A percentile compares a stretch with the other conserved stretches of the same genome.
Conservation (phyloP, 2,888 invertebrate genomes). For the Operophtera brumata region DNA sequence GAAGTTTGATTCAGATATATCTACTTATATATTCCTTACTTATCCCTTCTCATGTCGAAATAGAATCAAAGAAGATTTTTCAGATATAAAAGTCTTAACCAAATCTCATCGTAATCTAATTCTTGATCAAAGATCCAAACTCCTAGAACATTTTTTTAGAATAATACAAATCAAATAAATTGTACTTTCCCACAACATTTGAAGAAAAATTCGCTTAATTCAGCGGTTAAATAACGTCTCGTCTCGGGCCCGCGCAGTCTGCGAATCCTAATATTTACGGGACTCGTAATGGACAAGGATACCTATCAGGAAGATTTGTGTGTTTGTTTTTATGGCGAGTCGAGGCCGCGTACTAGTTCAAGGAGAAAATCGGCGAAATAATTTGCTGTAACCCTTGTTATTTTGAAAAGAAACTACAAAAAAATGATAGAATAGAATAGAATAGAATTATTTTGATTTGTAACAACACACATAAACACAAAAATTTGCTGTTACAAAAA, state of each 20-base stretch:
- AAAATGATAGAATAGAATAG: no score
- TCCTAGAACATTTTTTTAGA: background rate
- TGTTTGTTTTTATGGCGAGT: slow-evolving; percentile 16
- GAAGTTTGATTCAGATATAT: no score
- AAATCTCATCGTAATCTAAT: background rate
- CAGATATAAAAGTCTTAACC: background rate
- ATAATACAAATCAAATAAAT: no score
- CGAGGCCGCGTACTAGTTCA: slow-evolving; percentile 1
- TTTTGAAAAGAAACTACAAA: background rate
- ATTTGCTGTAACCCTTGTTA: background rate
- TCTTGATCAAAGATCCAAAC: background rate
- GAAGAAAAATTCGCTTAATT: background rate
- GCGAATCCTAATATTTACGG: slow-evolving; percentile 2
- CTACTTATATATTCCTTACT: no score
- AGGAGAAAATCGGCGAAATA: background rate
- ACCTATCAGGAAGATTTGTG: slow-evolving; percentile 19
- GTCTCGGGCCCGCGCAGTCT: background rate
- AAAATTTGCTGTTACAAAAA: no score
- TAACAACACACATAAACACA: no score
- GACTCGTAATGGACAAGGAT: slow-evolving; percentile 12
- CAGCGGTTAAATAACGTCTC: background rate
- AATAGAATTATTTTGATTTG: no score
- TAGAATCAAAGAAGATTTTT: no score
- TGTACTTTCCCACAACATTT: no score
- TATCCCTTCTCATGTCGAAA: no score